phyloP scores from a whole-genome alignment of 53 echinoderm and acorn worm genomes.

The Stichopus horrens region DNA sequence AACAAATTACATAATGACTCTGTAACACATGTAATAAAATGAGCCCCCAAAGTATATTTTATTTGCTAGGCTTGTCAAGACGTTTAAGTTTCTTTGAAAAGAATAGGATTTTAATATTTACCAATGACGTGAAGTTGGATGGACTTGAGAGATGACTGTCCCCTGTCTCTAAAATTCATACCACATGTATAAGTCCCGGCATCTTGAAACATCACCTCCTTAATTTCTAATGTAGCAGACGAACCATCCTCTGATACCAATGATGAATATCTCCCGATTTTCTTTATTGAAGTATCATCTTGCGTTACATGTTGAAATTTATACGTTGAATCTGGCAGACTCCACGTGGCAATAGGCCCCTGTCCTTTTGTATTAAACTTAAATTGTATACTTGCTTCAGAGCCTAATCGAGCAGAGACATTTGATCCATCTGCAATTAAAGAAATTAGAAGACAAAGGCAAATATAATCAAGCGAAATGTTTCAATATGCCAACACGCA shows the following conservation, averaged over 20 bases:
- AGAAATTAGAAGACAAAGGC: too few species aligned
- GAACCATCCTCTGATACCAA: not conserved
- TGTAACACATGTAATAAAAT: too few species aligned
- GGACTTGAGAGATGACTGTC: not conserved
- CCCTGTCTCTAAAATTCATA: not conserved
- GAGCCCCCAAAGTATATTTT: too few species aligned
- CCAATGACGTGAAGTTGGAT: not conserved
- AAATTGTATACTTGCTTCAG: not conserved
- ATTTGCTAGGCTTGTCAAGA: too few species aligned
- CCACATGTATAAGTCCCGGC: not conserved
- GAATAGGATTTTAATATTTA: not conserved
- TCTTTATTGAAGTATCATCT: not conserved
- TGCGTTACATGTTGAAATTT: not conserved
- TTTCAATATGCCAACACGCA: too few species aligned
- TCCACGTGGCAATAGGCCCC: not conserved
- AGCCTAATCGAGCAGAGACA: not conserved
- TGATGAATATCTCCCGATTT: not conserved
- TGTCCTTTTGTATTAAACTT: not conserved
- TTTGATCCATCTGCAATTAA: not conserved
- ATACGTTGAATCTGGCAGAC: not conserved
- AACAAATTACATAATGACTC: too few species aligned
- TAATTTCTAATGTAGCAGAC: not conserved
- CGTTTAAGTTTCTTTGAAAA: too few species aligned
- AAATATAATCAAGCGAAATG: too few species aligned
- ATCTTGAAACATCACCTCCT: not conserved